Evolutionary conservation across 2,797 vertebrate species (phyloP), one percentile per base, ranked within the genome.

Genomic region (Pterois miles): DNA sequence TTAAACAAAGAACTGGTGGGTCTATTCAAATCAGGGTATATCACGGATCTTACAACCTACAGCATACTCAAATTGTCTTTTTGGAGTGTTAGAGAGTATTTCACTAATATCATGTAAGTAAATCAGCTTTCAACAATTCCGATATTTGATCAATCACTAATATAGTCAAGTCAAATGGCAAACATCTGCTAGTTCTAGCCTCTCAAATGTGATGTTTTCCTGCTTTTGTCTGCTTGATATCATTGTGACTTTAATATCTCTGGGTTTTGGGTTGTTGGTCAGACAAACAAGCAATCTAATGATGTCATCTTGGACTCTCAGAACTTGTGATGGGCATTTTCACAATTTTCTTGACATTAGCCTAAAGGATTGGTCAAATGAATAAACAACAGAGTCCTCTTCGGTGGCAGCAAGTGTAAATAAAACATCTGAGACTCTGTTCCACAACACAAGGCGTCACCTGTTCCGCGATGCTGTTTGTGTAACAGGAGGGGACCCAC

Each of bases 401-500:
- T 16, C 8, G 60, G 46, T n/a, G 7, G 65, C 60, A 56, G 8
- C 9, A 43, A 43, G 40, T 43, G 18, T 43, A 23, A 23, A 53
- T 53, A 53, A 34, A 52, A 59, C 18, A 54, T 33, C 14, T n/a
- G 23, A 31, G 1, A 20, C 0, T 22, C 22, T 27, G 8, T 20
- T 57, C 22, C 8, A 29, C 6, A 2, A 25, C 29, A 34, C 33
- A 23, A 52, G 9, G 20, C 29, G 18, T 29, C 16, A 68, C 13
- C 22, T 27, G 27, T 8, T 50, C 8, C 18, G 5, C 2, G 7
- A 43, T 16, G 0, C 16, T 43, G 48, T 6, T 23, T 29, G 38
- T 56, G 14, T 34, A 71, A 57, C 6, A 65, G 38, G 65, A 48
- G 9, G 65, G 46, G 29, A 69, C 96, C 93, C 95, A 99, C 98